Conservation (phyloP, 1,140 invertebrate species). For the Aphis gossypii region DNA sequence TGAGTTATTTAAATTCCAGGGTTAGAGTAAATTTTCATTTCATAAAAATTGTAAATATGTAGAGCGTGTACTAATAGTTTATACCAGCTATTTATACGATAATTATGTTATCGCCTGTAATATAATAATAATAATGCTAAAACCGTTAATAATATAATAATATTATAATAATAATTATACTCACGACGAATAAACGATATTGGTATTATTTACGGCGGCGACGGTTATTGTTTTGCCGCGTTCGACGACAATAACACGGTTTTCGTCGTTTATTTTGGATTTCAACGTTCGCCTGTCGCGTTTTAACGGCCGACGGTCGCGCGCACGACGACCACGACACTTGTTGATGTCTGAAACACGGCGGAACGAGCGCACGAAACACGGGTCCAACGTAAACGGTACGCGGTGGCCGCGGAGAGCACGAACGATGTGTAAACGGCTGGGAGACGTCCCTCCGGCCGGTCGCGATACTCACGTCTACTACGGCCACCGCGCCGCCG, state of each 20-base stretch:
- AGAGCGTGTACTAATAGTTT: too few relatives aligned
- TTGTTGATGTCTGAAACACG: background rate
- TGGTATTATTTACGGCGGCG: background rate
- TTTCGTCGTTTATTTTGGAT: background rate
- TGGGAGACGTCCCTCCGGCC: constrained; percentile 7
- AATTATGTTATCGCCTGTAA: too few relatives aligned
- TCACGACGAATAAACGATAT: background rate
- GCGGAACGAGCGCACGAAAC: background rate
- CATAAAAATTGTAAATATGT: too few relatives aligned
- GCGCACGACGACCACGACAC: background rate
- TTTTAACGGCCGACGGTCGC: background rate
- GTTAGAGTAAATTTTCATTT: too few relatives aligned
- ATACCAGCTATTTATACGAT: too few relatives aligned
- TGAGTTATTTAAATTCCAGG: too few relatives aligned
- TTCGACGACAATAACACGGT: too few relatives aligned
- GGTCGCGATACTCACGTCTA: constrained; percentile 26
- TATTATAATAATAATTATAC: background rate
- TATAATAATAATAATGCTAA: background rate
- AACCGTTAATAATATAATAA: too few relatives aligned
- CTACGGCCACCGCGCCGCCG: constrained; percentile 1
- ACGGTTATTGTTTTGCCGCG: too few relatives aligned
- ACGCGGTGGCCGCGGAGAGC: background rate
- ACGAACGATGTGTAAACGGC: background rate
- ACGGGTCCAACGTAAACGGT: background rate
- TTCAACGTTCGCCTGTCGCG: background rate